A percentile compares a stretch with the other conserved stretches of the same genome.
phyloP scores from a whole-genome alignment of 1,140 invertebrate genomes.

The Mycetomoellerius zeteki region DNA sequence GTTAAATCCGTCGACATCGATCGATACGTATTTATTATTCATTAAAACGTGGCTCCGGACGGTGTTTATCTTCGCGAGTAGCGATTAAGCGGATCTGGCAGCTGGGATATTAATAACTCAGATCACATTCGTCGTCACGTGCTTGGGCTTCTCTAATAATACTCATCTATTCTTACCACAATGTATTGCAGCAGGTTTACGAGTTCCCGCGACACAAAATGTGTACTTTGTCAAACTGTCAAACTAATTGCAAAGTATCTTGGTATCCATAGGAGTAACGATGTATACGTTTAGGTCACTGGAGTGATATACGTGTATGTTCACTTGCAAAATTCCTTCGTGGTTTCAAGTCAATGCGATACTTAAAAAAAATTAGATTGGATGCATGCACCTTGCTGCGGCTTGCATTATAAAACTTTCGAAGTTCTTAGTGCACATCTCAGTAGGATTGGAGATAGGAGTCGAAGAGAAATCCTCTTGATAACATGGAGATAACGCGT shows the following conservation, averaged over 20 bases:
- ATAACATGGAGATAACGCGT: not conserved
- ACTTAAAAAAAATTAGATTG: not conserved
- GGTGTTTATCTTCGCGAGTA: slow-evolving; percentile 62
- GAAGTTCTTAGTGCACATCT: not conserved
- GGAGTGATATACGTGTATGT: not conserved
- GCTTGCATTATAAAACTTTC: not conserved
- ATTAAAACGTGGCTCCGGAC: slow-evolving; percentile 57
- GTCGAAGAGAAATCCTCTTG: not conserved
- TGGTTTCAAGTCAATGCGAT: not conserved
- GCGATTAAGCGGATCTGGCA: slow-evolving; percentile 61
- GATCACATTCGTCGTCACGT: slow-evolving; percentile 69
- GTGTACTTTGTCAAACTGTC: slow-evolving; percentile 2
- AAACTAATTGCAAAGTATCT: slow-evolving; percentile 19
- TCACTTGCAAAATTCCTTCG: not conserved
- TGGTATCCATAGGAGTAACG: too few relatives aligned
- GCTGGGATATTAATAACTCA: slow-evolving; percentile 65
- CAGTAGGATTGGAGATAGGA: not conserved
- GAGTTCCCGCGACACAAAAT: slow-evolving; percentile 33
- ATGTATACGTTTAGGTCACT: not conserved
- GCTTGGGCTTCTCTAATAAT: slow-evolving; percentile 48
- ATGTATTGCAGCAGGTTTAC: slow-evolving; percentile 41
- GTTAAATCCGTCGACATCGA: slow-evolving; percentile 46
- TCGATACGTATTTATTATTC: slow-evolving; percentile 68
- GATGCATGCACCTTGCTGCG: not conserved
- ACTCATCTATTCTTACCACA: slow-evolving; percentile 44